Conservation (phyloP, 2,888 invertebrate species). For the Cosmia pyralina region DNA sequence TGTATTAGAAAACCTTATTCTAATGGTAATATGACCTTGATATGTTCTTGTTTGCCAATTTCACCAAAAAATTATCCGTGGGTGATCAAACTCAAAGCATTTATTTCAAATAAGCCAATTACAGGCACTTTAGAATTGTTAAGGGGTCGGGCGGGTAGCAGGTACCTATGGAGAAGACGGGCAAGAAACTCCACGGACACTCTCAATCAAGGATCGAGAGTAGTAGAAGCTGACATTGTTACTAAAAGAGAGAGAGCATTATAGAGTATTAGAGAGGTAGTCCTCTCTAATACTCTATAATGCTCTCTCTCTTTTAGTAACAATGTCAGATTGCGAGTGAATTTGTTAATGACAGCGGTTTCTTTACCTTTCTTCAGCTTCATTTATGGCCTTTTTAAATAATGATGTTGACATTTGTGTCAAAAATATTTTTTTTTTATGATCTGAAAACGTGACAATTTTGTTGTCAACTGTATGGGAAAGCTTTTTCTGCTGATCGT, state of each 20-base stretch:
- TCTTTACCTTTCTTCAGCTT: not conserved
- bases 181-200: too few species aligned
- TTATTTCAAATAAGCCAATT: too few species aligned
- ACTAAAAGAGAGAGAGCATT: too few species aligned
- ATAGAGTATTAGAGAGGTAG: too few species aligned
- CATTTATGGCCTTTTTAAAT: too few species aligned
- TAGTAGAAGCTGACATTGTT: too few species aligned
- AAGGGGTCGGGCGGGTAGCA: too few species aligned
- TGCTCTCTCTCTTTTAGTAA: not conserved
- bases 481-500: not conserved
- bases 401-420: too few species aligned
- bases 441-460: not conserved
- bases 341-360: not conserved
- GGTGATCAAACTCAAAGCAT: too few species aligned
- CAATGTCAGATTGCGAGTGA: not conserved
- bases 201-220: not conserved
- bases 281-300: too few species aligned
- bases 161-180: too few species aligned
- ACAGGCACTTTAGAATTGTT: too few species aligned
- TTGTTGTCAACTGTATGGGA: not conserved
- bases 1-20: not conserved
- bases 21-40: slow-evolving; percentile 16
- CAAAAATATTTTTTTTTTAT: not conserved
- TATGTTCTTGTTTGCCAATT: not conserved
- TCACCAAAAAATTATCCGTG: not conserved